Evolutionary conservation across 1,140 invertebrate species (phyloP), one percentile per base, ranked within the genome.

Genomic region (Drosophila subpulchrella): DNA sequence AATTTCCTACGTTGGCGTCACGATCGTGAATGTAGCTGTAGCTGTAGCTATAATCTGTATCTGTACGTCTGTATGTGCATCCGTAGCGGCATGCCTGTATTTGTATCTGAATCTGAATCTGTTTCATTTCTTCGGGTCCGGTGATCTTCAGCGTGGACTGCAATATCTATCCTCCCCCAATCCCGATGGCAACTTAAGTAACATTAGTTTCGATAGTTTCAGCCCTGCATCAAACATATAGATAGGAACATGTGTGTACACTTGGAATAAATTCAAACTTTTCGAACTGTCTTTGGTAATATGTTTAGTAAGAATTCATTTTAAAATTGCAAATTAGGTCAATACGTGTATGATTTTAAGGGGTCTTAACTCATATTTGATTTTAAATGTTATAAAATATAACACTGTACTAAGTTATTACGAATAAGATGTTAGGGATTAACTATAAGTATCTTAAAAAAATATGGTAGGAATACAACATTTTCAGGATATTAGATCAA

Each of bases 131-230:
- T 68, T 34, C 32, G 73, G 34, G 63, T 39, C 54, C 53, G 54
- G 59, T 59, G 80, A 42, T 73, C 75, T 81, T 63, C 47, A 54
- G 51, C 54, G 74, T 72, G 54, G 70, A 63, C 74, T 76, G 60
- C 72, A 66, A 59, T 71, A 83, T 75, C 62, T 67, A 60, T 53
- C 39, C 55, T 68, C 74, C 51, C 70, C 50, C 58, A 39, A 57
- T 46, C 62, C 42, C 58, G 27, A 15, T 39, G 65, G 56, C 59
- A 66, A 67, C 72, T 88, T 70, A 62, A 88, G 84, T 88, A 88
- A 83, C 84, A 88, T 88, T 89, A 76, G 70, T 77, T 80, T 76
- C 54, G 32, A 81, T 85, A 75, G 78, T 76, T 75, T 62, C 66
- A 63, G 63, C 59, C 59, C 36, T 36, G 47, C 65, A 65, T 8